phyloP scores from a whole-genome alignment of 2,113 vertebrate species.

The Azemiops feae region DNA sequence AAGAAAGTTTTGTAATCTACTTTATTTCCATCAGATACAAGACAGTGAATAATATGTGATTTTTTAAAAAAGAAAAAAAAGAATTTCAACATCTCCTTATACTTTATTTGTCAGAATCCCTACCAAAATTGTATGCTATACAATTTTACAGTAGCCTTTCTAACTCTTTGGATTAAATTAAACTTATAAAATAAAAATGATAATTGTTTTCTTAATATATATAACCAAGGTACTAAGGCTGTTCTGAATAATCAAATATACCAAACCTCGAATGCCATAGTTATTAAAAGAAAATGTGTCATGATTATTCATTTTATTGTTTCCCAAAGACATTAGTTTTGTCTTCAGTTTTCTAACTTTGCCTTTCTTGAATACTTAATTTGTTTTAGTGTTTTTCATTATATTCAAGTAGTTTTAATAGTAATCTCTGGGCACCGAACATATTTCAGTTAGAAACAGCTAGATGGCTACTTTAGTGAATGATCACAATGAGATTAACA shows the following conservation, averaged over 20 bases:
- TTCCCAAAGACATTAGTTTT: constrained; percentile 26
- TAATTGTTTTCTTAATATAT: constrained; percentile 6
- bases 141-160: neutral
- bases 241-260: constrained; percentile 18
- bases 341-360: constrained; percentile 12
- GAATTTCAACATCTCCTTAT: neutral
- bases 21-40: neutral
- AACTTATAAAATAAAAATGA: constrained; percentile 13
- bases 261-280: constrained; percentile 9
- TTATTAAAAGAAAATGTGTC: constrained; percentile 24
- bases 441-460: constrained; percentile 8
- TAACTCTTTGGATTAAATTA: constrained; percentile 21
- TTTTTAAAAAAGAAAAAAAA: too few relatives aligned
- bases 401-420: constrained; percentile 25
- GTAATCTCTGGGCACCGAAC: neutral
- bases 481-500: neutral
- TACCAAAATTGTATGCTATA: neutral
- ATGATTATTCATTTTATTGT: constrained; percentile 31
- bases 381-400: constrained; percentile 25
- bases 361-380: constrained; percentile 11
- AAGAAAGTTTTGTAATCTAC: neutral
- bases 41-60: neutral
- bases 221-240: constrained; percentile 11
- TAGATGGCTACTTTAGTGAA: neutral
- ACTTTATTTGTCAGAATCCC: constrained; percentile 1